phyloP scores from a whole-genome alignment of 2,113 vertebrate species.

The Hyperopisus bebe region DNA sequence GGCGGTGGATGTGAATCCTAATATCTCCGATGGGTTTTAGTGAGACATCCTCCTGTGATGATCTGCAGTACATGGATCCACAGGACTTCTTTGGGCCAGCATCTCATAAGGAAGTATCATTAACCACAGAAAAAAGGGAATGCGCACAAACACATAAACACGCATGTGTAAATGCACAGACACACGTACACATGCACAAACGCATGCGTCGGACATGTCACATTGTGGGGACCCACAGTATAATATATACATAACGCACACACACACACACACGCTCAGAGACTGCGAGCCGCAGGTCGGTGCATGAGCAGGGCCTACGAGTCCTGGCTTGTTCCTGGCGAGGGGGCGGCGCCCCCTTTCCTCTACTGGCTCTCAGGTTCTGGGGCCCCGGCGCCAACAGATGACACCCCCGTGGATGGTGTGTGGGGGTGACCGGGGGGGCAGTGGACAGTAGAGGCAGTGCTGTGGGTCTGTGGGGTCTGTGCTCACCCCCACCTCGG shows the following conservation, averaged over 20 bases:
- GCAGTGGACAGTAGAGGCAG: not conserved
- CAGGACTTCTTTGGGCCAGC: not conserved
- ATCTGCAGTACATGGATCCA: not conserved
- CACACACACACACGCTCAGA: not conserved
- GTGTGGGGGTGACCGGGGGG: not conserved
- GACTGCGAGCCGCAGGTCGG: not conserved
- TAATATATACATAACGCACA: too few species aligned
- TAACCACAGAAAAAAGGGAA: not conserved
- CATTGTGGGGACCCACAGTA: too few species aligned
- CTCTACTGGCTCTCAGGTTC: not conserved
- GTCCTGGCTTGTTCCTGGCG: not conserved
- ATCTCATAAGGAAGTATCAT: not conserved
- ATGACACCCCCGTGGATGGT: not conserved
- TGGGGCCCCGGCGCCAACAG: not conserved
- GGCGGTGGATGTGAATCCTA: not conserved
- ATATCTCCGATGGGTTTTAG: not conserved
- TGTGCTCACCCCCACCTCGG: not conserved
- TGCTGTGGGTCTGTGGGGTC: not conserved
- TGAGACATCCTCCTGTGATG: not conserved
- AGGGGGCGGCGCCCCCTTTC: not conserved
- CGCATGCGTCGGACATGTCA: not conserved
- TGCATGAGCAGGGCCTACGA: not conserved
- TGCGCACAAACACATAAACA: not conserved
- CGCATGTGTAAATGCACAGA: not conserved
- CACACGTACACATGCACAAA: constrained; percentile 10